These are phyloP conservation scores for Pyrochroa serraticornis DNA, from an alignment of 2,888 invertebrate species.

Conservation along the genomic window DNA sequence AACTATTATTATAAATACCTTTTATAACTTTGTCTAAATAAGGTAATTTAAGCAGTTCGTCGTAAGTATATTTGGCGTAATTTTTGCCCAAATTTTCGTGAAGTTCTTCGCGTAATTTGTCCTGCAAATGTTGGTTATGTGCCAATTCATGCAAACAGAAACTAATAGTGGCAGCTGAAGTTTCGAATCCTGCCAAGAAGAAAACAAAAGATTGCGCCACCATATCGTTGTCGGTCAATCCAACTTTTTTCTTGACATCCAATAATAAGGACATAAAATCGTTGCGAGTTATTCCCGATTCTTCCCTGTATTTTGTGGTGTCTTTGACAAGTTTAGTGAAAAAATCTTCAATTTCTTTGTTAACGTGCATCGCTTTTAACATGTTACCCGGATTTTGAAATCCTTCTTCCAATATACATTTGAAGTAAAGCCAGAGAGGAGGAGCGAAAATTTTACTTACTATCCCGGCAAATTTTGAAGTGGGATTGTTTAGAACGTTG, in stretches of 20 bases:
- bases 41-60: no score
- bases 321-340: slow-evolving; percentile 56
- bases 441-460: slow-evolving; percentile 38
- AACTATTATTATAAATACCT: no score
- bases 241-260: slow-evolving; percentile 21
- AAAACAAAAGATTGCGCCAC: slow-evolving; percentile 32
- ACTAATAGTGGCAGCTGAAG: slow-evolving; percentile 32
- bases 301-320: slow-evolving; percentile 56
- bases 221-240: slow-evolving; percentile 28
- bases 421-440: neutral
- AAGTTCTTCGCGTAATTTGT: slow-evolving; percentile 24
- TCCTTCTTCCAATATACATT: slow-evolving; percentile 13
- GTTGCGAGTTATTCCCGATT: slow-evolving; percentile 56
- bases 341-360: slow-evolving; percentile 50
- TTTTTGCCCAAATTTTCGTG: no score
- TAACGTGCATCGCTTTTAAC: slow-evolving; percentile 30
- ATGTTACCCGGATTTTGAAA: slow-evolving; percentile 31
- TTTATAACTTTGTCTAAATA: no score
- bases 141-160: slow-evolving; percentile 30
- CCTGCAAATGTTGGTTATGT: slow-evolving; percentile 27
- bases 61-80: no score
- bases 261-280: slow-evolving; percentile 63
- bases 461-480: slow-evolving; percentile 56
- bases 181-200: slow-evolving; percentile 34
- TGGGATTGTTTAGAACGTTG: slow-evolving; percentile 61